Evolutionary conservation across 2,113 vertebrate species (phyloP).

Genomic region (Pedionomus torquatus): DNA sequence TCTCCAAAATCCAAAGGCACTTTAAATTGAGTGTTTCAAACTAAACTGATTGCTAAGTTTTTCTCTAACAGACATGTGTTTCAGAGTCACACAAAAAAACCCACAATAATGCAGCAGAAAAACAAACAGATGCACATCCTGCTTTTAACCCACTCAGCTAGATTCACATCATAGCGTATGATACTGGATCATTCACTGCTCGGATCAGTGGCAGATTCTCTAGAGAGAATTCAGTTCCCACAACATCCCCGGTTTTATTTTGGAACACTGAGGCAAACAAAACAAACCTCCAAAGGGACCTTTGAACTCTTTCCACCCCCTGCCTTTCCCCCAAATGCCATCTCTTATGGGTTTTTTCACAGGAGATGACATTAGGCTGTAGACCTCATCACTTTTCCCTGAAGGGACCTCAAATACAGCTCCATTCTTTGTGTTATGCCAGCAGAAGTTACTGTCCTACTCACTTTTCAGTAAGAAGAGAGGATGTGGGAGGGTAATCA

Average conservation of each 20-base stretch:
- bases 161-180: accelerated
- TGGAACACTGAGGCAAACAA: not conserved
- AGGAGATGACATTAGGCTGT: not conserved
- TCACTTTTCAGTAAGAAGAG: not conserved
- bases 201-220: too few species aligned
- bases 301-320: accelerated
- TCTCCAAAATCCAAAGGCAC: not conserved
- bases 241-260: not conserved
- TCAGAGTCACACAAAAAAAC: not conserved
- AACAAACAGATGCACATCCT: not conserved
- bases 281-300: not conserved
- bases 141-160: not conserved
- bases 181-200: not conserved
- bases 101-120: not conserved
- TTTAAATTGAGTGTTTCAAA: not conserved
- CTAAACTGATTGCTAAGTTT: not conserved
- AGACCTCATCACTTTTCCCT: not conserved
- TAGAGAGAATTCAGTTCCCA: not conserved
- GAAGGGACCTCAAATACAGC: not conserved
- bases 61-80: not conserved
- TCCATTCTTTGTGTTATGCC: not conserved
- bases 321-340: not conserved
- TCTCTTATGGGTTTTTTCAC: not conserved
- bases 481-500: not conserved
- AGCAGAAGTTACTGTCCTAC: not conserved